Percentiles rank a stretch among this genome's conserved stretches.
phyloP scores from a whole-genome alignment of 2,888 invertebrate species.

The Rhopalosiphum nymphaeae region DNA sequence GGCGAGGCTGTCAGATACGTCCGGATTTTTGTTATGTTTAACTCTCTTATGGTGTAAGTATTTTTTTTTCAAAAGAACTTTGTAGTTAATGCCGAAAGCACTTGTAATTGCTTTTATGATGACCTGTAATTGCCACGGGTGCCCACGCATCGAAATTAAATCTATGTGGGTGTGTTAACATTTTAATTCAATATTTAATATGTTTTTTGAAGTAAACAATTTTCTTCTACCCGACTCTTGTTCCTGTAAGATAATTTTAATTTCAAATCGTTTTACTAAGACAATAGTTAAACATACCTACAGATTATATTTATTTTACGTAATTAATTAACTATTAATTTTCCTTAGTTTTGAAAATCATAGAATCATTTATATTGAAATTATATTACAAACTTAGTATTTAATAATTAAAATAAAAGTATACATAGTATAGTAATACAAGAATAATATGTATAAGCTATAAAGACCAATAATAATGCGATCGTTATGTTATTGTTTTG shows the following conservation, averaged over 20 bases:
- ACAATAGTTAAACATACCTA: background rate
- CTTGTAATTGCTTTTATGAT: constrained; percentile 48
- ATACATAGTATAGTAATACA: background rate
- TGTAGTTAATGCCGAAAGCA: constrained; percentile 23
- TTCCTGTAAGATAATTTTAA: background rate
- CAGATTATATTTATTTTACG: background rate
- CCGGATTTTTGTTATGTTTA: constrained; percentile 12
- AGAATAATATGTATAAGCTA: background rate
- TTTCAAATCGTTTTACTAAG: background rate
- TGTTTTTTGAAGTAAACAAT: background rate
- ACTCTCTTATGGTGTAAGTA: background rate
- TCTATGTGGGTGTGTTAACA: background rate
- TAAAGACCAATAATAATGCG: background rate
- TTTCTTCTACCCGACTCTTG: background rate
- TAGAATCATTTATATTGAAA: background rate
- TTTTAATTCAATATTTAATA: constrained; percentile 3
- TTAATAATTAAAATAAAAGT: background rate
- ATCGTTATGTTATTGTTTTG: background rate
- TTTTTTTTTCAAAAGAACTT: constrained; percentile 29
- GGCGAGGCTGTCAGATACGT: constrained; percentile 33
- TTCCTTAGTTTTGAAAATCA: background rate
- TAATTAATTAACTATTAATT: background rate
- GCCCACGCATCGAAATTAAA: background rate
- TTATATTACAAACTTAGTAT: background rate
- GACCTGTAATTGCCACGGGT: background rate